Evolutionary conservation across 2,113 vertebrate genomes (phyloP), one percentile per base, ranked within the genome.

Genomic region (Sinocyclocheilus grahami): DNA sequence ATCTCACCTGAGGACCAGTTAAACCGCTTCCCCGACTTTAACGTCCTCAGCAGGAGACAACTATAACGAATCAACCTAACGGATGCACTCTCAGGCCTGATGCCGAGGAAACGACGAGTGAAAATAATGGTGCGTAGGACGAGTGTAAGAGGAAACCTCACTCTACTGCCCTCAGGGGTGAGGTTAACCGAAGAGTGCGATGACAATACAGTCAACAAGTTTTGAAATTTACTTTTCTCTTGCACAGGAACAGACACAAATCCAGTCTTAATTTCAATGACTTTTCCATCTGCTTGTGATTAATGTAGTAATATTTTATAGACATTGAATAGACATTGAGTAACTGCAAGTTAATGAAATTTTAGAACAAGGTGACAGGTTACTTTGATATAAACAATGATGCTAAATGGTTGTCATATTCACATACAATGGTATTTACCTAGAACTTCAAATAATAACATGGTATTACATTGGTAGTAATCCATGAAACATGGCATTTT

Each of bases 1-100:
- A 82, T 77, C 78, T 78, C 72, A 87, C 71, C 82, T 82, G 69
- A 33, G 39, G 78, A 89, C 62, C 83, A 76, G 79, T 81, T 83
- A 83, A 85, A 87, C 86, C 46, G 86, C 88, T 76, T 87, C 81
- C 48, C 39, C 86, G 13, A 80, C 79, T 86, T 85, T 77, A 85
- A 83, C 78, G 72, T 85, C 63, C 89, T 85, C 85, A 89, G 89
- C 86, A 79, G 39, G 37, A 87, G 89, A 78, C 37, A 88, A 89
- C 83, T 91, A 90, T 88, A 94, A 94, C 90, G 88, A 92, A 92
- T 63, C 48, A 10, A 86, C 78, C 86, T 89, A 84, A 89, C 88
- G 90, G 91, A 93, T 91, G 88, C n/a, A n/a, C n/a, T n/a, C n/a
- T n/a, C n/a, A n/a, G n/a, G n/a, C n/a, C n/a, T n/a, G n/a, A n/a